Conservation (phyloP, 2,797 vertebrate genomes). For the Notoglanidium macrostoma region DNA sequence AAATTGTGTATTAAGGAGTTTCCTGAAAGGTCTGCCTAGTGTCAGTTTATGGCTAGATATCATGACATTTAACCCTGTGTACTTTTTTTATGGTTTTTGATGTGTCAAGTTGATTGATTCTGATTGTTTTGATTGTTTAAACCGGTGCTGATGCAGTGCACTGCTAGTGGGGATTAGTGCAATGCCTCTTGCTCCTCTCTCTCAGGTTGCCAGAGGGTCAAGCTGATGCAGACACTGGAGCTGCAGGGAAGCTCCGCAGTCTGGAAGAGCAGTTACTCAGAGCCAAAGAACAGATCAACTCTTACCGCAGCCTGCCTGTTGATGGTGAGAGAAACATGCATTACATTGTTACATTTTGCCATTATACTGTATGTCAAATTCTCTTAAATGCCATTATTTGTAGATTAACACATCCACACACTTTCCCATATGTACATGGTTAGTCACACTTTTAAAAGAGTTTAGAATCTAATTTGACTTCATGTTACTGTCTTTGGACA, state of each 20-base stretch:
- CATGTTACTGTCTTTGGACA: neutral
- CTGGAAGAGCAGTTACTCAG: slow-evolving; percentile 86
- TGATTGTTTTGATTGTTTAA: neutral
- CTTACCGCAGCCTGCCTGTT: slow-evolving; percentile 80
- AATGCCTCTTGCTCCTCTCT: neutral
- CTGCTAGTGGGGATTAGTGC: neutral
- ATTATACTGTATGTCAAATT: neutral
- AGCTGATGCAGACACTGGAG: slow-evolving; percentile 76
- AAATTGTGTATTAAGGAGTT: no score
- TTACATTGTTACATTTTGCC: neutral
- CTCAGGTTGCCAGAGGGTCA: slow-evolving; percentile 84
- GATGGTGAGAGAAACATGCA: slow-evolving; percentile 69
- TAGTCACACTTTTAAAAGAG: neutral
- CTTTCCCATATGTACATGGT: neutral
- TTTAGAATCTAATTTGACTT: neutral
- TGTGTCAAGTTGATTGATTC: neutral
- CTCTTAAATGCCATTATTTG: neutral
- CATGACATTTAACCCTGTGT: neutral
- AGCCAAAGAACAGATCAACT: slow-evolving; percentile 90
- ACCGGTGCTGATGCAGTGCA: neutral
- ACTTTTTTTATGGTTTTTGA: neutral
- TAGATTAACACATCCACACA: neutral
- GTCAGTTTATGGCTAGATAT: neutral
- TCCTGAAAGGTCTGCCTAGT: neutral
- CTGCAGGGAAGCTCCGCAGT: slow-evolving; percentile 78